Base-by-base conservation (phyloP, 2,113 vertebrate genomes). In the Platichthys flesus region DNA sequence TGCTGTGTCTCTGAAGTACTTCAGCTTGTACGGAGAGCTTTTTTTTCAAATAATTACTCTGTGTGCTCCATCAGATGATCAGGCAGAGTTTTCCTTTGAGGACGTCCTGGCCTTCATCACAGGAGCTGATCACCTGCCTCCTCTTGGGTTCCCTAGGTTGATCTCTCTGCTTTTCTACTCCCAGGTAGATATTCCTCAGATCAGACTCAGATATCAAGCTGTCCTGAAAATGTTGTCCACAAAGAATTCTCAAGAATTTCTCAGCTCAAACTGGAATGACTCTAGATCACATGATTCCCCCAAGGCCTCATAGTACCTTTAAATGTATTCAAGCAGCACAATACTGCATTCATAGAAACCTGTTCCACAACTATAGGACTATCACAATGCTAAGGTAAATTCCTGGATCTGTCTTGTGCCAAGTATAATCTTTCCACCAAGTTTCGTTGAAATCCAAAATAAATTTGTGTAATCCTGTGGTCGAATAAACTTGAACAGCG, bases 91-190 rank as follows among this genome's bases (percentile, higher is more conserved):
- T 59, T 78, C 78, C 23, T 91, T 92, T 56, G 81, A 90, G 73
- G 90, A 94, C 26, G 83, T 93, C 65, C 87, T 94, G 5, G 20
- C 59, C 55, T 93, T 93, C 78, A 76, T 91, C 79, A 91, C 88
- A 5, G 93, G 87, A 73, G 61, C 72, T 5, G 84, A 90, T 63
- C 75, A 79, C 24, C 56, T 90, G 28, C 91, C 90, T 71, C 79
- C 79, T 18, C 76, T 88, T 31, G 92, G 92, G 8, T 83, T 92
- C 26, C 18, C 83, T 23, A 66, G 55, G 37, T 47, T 31, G 20
- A 87, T 92, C 63, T 83, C 79, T 1, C 74, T 93, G 57, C 21
- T 57, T 40, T 94, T 94, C 78, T 92, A 92, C 78, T 70, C 87
- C 37, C 91, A 88, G 82, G 93, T 93, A 42, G 9, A 68, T 78